Conservation (phyloP, 1,140 invertebrate species). For the Paraescarpia echinospica region DNA sequence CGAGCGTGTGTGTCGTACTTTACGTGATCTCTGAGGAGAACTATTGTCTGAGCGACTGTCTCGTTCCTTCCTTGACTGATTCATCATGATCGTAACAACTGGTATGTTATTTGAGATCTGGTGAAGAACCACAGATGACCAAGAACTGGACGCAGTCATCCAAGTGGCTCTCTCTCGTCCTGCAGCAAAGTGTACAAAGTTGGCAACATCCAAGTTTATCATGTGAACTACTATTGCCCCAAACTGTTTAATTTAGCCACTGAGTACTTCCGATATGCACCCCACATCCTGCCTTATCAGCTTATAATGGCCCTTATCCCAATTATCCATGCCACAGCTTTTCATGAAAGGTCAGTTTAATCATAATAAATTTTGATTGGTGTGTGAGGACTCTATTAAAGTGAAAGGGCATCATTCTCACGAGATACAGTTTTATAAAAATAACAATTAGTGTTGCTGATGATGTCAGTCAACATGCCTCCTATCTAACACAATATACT, state of each 20-base stretch:
- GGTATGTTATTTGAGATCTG: background rate
- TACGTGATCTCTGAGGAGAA: background rate
- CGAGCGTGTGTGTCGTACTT: background rate
- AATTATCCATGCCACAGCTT: background rate
- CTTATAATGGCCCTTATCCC: background rate
- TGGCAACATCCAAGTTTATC: background rate
- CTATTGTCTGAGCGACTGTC: background rate
- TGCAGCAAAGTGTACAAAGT: background rate
- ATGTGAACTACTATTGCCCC: background rate
- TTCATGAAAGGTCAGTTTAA: background rate
- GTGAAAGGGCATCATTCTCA: background rate
- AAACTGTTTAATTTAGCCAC: background rate
- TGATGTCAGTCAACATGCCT: too few relatives aligned
- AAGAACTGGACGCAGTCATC: background rate
- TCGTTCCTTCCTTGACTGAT: background rate
- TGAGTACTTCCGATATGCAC: background rate
- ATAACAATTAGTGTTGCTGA: background rate
- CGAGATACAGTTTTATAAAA: background rate
- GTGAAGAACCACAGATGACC: background rate
- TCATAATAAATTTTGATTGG: background rate
- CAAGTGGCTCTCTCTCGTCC: too few relatives aligned
- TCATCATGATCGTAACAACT: background rate
- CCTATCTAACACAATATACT: too few relatives aligned
- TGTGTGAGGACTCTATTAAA: background rate
- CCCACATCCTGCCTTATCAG: background rate